phyloP scores from a whole-genome alignment of 2,113 vertebrate species.

The Columba janthina region DNA sequence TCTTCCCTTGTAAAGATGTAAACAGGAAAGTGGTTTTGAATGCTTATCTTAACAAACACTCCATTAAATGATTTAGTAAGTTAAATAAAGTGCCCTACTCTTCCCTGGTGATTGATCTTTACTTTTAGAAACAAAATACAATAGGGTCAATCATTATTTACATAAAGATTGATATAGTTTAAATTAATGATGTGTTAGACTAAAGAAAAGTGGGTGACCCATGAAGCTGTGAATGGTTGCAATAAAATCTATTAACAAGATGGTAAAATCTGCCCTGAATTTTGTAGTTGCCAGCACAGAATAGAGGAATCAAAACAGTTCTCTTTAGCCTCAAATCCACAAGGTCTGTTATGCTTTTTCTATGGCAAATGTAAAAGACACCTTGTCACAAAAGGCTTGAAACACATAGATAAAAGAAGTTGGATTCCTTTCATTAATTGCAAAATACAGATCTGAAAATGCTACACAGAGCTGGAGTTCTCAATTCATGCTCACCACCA shows the following conservation, averaged over 20 bases:
- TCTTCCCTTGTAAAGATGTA: background rate
- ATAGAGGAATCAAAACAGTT: background rate
- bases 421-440: background rate
- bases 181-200: constrained; percentile 4
- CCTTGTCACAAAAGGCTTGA: background rate
- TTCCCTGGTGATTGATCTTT: constrained; percentile 6
- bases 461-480: background rate
- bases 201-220: background rate
- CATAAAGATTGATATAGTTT: background rate
- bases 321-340: background rate
- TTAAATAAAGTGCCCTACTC: constrained; percentile 10
- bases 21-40: constrained; percentile 44
- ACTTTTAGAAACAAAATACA: background rate
- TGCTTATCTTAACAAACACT: constrained; percentile 16
- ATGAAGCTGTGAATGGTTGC: background rate
- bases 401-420: background rate
- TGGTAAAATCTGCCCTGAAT: background rate
- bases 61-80: constrained; percentile 9
- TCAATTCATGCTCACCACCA: background rate
- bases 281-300: background rate
- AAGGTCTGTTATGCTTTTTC: background rate
- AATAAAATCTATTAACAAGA: constrained; percentile 17
- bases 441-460: background rate
- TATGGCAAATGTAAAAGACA: background rate
- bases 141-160: background rate